phyloP scores from a whole-genome alignment of 1,140 invertebrate species.

The Ditylenchus dipsaci region DNA sequence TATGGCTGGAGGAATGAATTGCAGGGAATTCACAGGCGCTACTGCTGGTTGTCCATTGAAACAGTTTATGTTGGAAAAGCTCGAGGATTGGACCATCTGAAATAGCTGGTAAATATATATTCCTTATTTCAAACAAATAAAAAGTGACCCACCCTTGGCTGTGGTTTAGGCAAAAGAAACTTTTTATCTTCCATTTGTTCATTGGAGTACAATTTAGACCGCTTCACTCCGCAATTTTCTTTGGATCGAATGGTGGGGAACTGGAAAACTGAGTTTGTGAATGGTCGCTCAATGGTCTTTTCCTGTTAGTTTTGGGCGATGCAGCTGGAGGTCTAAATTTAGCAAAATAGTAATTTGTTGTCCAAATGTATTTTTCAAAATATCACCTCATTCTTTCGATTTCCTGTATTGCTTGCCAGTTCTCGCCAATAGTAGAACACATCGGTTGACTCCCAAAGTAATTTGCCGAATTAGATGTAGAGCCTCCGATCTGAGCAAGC shows the following conservation, averaged over 20 bases:
- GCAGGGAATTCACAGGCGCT: not conserved
- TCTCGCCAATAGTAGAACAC: not conserved
- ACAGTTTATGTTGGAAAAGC: not conserved
- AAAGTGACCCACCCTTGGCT: not conserved
- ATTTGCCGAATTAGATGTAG: not conserved
- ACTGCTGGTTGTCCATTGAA: not conserved
- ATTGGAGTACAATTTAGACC: not conserved
- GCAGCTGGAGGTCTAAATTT: not conserved
- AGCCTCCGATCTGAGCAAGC: not conserved
- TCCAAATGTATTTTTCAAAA: not conserved
- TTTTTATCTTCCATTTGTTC: not conserved
- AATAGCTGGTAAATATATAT: too few species aligned
- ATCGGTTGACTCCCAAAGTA: not conserved
- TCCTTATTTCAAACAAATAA: not conserved
- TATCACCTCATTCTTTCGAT: not conserved
- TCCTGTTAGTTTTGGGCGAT: not conserved
- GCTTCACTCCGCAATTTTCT: not conserved
- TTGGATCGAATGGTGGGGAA: too few species aligned
- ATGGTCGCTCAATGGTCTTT: not conserved
- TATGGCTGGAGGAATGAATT: not conserved
- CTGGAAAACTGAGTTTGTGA: not conserved
- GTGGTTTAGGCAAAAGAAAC: not conserved
- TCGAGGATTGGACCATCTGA: not conserved
- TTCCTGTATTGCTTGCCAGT: not conserved
- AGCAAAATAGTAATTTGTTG: not conserved